Conservation (phyloP, 2,888 invertebrate genomes). For the Drosophila cracens region DNA sequence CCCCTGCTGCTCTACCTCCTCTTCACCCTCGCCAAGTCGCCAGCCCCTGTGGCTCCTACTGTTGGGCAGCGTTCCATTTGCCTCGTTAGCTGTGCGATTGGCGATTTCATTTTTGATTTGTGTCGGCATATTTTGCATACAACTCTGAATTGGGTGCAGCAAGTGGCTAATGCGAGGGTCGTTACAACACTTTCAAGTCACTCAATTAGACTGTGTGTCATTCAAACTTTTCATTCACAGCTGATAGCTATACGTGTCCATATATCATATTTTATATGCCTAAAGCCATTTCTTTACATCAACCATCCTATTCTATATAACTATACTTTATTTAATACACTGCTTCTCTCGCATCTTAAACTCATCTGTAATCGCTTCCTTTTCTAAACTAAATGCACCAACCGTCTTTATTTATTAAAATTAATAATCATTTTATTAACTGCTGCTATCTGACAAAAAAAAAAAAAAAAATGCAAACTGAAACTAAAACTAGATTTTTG, state of each 20-base stretch:
- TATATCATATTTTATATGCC: not conserved
- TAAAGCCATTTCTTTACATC: not conserved
- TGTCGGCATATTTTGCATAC: slow-evolving; percentile 78
- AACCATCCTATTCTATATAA: not conserved
- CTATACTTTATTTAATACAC: not conserved
- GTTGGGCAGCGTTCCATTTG: slow-evolving; percentile 25
- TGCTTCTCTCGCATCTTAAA: not conserved
- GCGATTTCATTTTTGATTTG: slow-evolving; percentile 78
- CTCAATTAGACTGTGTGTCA: not conserved
- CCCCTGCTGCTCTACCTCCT: not conserved
- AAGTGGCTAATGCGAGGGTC: slow-evolving; percentile 64
- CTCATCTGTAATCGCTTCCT: not conserved
- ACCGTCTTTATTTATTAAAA: not conserved
- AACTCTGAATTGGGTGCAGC: slow-evolving; percentile 52
- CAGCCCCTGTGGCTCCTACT: not conserved
- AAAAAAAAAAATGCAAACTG: not conserved
- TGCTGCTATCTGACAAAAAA: not conserved
- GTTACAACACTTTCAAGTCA: slow-evolving; percentile 13
- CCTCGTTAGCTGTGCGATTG: slow-evolving; percentile 68
- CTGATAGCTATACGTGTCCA: not conserved
- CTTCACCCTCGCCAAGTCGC: not conserved
- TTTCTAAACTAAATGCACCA: not conserved
- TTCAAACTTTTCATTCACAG: not conserved
- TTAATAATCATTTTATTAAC: not conserved
- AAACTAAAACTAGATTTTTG: not conserved